Evolutionary conservation across 1,140 invertebrate genomes (phyloP), one percentile per base, ranked within the genome.

Genomic region (Zaprionus kolodkinae): DNA sequence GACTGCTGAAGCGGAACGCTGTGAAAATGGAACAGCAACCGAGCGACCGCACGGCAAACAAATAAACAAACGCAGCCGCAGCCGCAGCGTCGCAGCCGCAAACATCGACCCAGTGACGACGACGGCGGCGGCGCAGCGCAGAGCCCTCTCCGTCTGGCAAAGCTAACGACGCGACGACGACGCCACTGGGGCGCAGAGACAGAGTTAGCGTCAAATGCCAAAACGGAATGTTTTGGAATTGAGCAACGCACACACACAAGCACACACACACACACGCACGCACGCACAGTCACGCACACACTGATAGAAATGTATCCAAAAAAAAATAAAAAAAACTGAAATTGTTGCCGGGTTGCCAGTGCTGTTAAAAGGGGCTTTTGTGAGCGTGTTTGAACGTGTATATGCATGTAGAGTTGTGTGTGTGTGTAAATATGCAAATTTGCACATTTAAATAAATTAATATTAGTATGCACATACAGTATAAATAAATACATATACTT

Each of bases 21-120:
- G 78, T 30, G 40, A 43, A 63, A 64, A 75, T 50, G 85, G 48
- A 88, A 81, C 61, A 72, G 75, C 73, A 56, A 69, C 30, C 65
- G 21, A 21, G 21, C 21, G 21, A 21, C 21, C 21, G 67, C 50
- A 66, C 70, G 59, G 43, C 81, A 85, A 85, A 86, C 81, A 84
- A 81, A 86, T 81, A 85, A 85, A 86, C 81, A 85, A 50, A 50
- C 45, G 45, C 45, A 50, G 15, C 7, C 56, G 76, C 74, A 43
- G 66, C 70, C 48, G 55, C 84, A 81, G 6, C n/a, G 17, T 36
- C 33, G 33, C 61, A 64, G 48, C 75, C 66, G 45, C 84, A 88
- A 88, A 89, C 84, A 87, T 17, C 72, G 72, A 69, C 71, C 71
- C 72, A 75, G 72, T 70, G 72, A 71, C 60, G 72, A 38, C 67